Evolutionary conservation across 2,113 vertebrate genomes (phyloP).

Genomic region (Oenanthe oenanthe): DNA sequence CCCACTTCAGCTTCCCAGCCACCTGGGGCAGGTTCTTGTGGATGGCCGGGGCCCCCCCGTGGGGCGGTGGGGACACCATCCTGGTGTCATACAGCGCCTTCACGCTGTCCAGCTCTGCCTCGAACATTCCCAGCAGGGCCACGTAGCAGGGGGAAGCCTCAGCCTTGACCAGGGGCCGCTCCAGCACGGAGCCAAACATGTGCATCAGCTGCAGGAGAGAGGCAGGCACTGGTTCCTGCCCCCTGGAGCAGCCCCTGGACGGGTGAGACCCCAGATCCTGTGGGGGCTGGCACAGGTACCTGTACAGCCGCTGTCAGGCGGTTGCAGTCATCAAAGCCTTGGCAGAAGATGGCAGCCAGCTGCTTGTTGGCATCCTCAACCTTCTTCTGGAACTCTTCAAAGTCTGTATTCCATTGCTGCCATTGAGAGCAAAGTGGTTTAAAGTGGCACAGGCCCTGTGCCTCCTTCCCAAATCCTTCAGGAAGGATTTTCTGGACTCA

Average conservation of each 20-base stretch:
- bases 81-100: slow-evolving; percentile 73
- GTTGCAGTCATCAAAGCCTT: slow-evolving; percentile 71
- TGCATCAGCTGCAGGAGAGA: slow-evolving; percentile 71
- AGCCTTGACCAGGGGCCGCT: slow-evolving; percentile 70
- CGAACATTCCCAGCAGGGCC: slow-evolving; percentile 71
- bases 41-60: not conserved
- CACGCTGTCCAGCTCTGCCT: slow-evolving; percentile 67
- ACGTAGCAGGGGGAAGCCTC: slow-evolving; percentile 67
- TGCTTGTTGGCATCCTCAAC: slow-evolving; percentile 73
- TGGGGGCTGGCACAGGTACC: slow-evolving; percentile 9
- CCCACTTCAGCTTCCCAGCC: slow-evolving; percentile 77
- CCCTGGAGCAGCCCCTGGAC: rapidly evolving
- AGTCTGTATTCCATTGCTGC: slow-evolving; percentile 73
- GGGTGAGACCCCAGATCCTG: rapidly evolving
- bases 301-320: slow-evolving; percentile 66
- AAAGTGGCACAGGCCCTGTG: rapidly evolving
- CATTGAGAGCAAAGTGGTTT: not conserved
- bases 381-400: slow-evolving; percentile 72
- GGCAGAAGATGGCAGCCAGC: slow-evolving; percentile 77
- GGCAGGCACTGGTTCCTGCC: not conserved
- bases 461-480: not conserved
- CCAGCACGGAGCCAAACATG: slow-evolving; percentile 78
- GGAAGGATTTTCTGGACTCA: not conserved
- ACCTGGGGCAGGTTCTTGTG: slow-evolving; percentile 75
- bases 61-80: rapidly evolving